These are phyloP conservation scores for Sebastes cheni DNA, from an alignment of 2,797 vertebrate genomes.

Conservation along the genomic window DNA sequence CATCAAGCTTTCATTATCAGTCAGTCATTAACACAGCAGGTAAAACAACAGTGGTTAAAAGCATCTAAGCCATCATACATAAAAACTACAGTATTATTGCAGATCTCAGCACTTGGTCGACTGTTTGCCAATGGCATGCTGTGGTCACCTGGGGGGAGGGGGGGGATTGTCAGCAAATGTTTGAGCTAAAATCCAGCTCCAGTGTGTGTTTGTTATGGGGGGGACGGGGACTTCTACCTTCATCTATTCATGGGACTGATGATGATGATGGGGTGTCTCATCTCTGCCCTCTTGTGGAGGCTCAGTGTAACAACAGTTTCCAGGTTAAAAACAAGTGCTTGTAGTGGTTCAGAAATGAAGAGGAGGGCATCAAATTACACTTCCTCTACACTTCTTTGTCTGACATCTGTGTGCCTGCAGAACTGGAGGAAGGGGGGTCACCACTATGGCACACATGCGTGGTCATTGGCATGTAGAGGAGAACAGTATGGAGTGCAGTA, in stretches of 20 bases:
- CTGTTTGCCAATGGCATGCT: too few species aligned
- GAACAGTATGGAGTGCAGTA: constrained; percentile 6
- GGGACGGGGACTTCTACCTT: neutral
- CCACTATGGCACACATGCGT: constrained; percentile 72
- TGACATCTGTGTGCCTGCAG: neutral
- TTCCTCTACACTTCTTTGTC: neutral
- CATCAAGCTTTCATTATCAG: constrained; percentile 17
- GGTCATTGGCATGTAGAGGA: constrained; percentile 44
- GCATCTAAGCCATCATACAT: constrained; percentile 16
- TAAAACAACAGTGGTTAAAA: constrained; percentile 36
- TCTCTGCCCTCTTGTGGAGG: constrained; percentile 37
- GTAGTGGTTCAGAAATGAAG: constrained; percentile 34
- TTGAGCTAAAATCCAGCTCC: neutral
- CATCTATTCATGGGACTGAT: neutral
- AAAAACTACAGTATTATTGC: constrained; percentile 41
- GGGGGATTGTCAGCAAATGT: constrained; percentile 59
- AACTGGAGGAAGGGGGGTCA: neutral
- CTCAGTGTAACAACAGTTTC: constrained; percentile 17
- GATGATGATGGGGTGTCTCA: neutral
- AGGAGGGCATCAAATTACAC: neutral
- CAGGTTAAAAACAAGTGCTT: constrained; percentile 54
- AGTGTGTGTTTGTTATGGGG: neutral
- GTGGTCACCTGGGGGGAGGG: too few species aligned
- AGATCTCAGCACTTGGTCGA: constrained; percentile 40
- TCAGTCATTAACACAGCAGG: constrained; percentile 18